Evolutionary conservation across 2,888 invertebrate genomes (phyloP), one percentile per base, ranked within the genome.

Genomic region (Stenodema calcarata): DNA sequence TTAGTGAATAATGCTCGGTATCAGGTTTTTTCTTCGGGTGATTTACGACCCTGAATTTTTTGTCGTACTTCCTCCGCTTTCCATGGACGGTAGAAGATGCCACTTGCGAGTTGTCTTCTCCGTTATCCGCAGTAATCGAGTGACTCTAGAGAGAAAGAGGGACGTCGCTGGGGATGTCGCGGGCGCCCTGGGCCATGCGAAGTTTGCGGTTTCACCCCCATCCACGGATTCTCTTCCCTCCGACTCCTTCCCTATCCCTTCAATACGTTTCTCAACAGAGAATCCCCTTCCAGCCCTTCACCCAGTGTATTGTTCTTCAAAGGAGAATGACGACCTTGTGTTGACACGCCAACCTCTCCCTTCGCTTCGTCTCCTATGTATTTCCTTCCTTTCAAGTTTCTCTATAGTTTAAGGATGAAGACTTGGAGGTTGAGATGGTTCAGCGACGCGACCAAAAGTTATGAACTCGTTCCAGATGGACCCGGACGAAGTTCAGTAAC

Each of bases 101-200:
- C 18, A 9, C 73, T 35, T 73, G 78, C 44, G 7, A 78, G 4
- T 78, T 78, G 27, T 47, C 42, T 80, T 28, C 54, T 27, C 0
- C 47, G 30, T 50, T 80, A 80, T 79, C 79, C 50, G 47, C 79
- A 54, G 54, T 50, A 23, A 54, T 78, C 44, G 78, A 47, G 73
- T 73, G 73, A 41, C 35, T 78, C 30, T 35, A 0, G 79, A 42
- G 47, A 12, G 27, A 23, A 23, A 44, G 18, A 23, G 78, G 27
- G 6, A 54, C 18, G 62, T 62, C 30, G 50, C 50, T 23, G 73
- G 84, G 47, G 75, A 84, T 30, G 75, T 84, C 84, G 44, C 84
- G 73, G 44, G 75, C 42, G 84, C 84, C 84, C 75, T 35, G 84
- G 84, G 84, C 84, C 84, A 84, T 84, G 84, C 84, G 84, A 84